Conservation (phyloP, 2,797 vertebrate species). For the Hapalemur alaotrensis region DNA sequence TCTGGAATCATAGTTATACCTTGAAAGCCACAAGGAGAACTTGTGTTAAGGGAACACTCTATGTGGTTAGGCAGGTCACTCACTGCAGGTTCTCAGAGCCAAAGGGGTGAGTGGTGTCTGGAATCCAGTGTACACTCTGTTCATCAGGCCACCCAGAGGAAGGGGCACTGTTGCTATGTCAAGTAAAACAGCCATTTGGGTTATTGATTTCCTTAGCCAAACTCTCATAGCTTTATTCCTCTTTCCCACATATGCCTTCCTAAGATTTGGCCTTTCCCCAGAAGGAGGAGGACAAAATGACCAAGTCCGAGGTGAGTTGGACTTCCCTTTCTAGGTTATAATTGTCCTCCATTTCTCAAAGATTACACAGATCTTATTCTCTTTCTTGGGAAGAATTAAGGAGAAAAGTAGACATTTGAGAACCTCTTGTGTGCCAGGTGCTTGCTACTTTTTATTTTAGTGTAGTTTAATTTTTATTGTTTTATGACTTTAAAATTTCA, state of each 20-base stretch:
- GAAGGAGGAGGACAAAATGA: conserved; percentile 44
- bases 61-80: neutral
- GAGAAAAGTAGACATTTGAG: neutral
- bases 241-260: neutral
- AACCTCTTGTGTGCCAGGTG: neutral
- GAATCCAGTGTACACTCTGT: neutral
- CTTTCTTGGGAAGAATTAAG: neutral
- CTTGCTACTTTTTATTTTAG: neutral
- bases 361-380: neutral
- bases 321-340: neutral
- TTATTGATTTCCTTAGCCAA: neutral
- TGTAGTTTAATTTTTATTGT: neutral
- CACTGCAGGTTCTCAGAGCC: neutral
- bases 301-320: conserved; percentile 61
- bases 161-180: accelerated
- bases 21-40: neutral
- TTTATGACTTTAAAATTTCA: conserved; percentile 32
- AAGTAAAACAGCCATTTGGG: accelerated
- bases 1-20: neutral
- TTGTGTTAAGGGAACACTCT: neutral
- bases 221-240: neutral
- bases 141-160: neutral
- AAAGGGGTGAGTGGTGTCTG: neutral
- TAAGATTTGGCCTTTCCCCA: neutral
- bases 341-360: neutral